Evolutionary conservation across 2,797 vertebrate species (phyloP).

Genomic region (Botia kubotai): DNA sequence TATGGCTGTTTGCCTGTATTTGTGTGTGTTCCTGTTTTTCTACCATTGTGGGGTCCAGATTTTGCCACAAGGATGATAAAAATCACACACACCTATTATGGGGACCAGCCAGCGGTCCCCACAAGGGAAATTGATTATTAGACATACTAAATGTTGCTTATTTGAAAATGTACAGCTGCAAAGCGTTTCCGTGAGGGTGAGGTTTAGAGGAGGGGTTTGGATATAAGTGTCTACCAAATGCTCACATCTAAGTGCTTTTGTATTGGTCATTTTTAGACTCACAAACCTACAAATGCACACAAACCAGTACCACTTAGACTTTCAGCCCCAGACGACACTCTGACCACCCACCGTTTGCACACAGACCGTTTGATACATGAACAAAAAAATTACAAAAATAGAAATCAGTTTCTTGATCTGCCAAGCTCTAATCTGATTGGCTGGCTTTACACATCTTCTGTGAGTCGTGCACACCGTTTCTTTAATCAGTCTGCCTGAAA

Average conservation of each 20-base stretch:
- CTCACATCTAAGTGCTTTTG: background rate
- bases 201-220: background rate
- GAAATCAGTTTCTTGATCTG: no score
- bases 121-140: no score
- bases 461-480: background rate
- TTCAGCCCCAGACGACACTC: background rate
- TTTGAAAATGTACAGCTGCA: no score
- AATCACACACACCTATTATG: no score
- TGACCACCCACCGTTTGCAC: background rate
- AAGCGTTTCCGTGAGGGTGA: background rate
- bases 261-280: background rate
- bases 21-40: background rate
- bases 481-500: background rate
- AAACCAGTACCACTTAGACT: background rate
- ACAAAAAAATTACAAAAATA: background rate
- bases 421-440: conserved; percentile 3
- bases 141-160: no score
- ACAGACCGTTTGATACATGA: background rate
- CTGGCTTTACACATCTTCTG: background rate
- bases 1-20: conserved; percentile 1
- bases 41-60: background rate
- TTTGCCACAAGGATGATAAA: no score
- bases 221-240: background rate
- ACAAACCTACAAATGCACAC: background rate
- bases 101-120: no score